These are phyloP conservation scores for Meganola albula DNA, from an alignment of 2,888 invertebrate species.

Conservation along the genomic window DNA sequence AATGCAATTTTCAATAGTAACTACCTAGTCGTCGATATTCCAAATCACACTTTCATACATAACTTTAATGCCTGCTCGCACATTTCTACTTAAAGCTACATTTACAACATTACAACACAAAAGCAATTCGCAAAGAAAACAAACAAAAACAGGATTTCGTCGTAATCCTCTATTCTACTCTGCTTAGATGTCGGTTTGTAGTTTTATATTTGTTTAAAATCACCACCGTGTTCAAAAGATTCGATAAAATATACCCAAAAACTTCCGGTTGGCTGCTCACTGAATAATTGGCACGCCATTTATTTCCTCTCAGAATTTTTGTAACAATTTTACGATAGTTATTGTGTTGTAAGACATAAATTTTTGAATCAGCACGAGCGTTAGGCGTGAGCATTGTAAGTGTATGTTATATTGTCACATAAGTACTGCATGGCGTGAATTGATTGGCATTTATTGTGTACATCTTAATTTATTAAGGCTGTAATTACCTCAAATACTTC, in stretches of 20 bases:
- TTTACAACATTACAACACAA: constrained; percentile 39
- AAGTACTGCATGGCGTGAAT: constrained; percentile 41
- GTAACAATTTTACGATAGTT: constrained; percentile 59
- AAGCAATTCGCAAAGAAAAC: constrained; percentile 69
- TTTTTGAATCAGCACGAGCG: constrained; percentile 66
- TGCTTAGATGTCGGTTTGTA: constrained; percentile 55
- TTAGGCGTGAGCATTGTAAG: constrained; percentile 56
- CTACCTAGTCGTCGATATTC: too few species aligned
- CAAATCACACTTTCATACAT: too few species aligned
- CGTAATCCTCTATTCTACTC: constrained; percentile 66
- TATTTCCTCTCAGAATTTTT: constrained; percentile 60
- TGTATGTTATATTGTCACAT: constrained; percentile 40
- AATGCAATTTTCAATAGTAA: too few species aligned
- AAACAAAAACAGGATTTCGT: constrained; percentile 75
- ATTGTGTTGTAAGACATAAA: constrained; percentile 60
- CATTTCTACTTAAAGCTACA: constrained; percentile 21
- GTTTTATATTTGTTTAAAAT: constrained; percentile 70
- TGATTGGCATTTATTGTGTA: constrained; percentile 26
- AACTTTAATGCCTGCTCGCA: too few species aligned
- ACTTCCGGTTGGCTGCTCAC: constrained; percentile 66
- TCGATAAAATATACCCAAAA: constrained; percentile 61
- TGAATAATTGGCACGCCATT: constrained; percentile 69
- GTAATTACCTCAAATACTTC: constrained; percentile 23
- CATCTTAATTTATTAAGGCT: constrained; percentile 36
- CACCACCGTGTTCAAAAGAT: constrained; percentile 50